Conservation (phyloP, 2,113 vertebrate species). For the Cyanistes caeruleus region DNA sequence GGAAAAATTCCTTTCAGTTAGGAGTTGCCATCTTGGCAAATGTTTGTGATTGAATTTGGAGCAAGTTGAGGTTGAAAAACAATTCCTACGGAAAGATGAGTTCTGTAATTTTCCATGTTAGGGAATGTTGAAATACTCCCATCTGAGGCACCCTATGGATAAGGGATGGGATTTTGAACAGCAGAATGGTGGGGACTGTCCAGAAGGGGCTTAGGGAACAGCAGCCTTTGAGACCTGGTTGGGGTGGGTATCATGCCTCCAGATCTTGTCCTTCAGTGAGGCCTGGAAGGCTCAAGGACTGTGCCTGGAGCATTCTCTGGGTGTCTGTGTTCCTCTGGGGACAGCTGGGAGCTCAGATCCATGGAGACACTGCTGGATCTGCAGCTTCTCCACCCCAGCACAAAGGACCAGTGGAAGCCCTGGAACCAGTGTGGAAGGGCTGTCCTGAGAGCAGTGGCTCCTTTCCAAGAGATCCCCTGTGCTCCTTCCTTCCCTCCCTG, state of each 20-base stretch:
- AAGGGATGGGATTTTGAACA: not conserved
- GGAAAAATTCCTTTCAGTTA: not conserved
- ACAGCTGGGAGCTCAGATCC: not conserved
- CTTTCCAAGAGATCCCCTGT: not conserved
- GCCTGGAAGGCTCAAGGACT: not conserved
- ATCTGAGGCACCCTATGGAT: fast-evolving
- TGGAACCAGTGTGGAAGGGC: not conserved
- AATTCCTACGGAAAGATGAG: not conserved
- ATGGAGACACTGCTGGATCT: fast-evolving
- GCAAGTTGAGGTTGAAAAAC: not conserved
- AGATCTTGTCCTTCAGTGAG: not conserved
- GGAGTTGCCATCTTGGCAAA: not conserved
- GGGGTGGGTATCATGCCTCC: fast-evolving
- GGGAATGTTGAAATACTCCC: not conserved
- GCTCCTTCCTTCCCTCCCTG: not conserved
- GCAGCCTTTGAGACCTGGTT: not conserved
- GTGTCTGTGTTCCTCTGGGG: not conserved
- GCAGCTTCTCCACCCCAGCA: not conserved
- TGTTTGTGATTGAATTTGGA: not conserved
- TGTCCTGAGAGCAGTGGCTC: not conserved
- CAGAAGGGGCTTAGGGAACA: not conserved
- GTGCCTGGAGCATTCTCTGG: not conserved
- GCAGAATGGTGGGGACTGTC: not conserved
- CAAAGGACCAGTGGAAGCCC: not conserved
- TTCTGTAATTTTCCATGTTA: not conserved